A percentile compares a stretch with the other conserved stretches of the same genome.
phyloP scores from a whole-genome alignment of 2,797 vertebrate genomes.

The Chelonia mydas region DNA sequence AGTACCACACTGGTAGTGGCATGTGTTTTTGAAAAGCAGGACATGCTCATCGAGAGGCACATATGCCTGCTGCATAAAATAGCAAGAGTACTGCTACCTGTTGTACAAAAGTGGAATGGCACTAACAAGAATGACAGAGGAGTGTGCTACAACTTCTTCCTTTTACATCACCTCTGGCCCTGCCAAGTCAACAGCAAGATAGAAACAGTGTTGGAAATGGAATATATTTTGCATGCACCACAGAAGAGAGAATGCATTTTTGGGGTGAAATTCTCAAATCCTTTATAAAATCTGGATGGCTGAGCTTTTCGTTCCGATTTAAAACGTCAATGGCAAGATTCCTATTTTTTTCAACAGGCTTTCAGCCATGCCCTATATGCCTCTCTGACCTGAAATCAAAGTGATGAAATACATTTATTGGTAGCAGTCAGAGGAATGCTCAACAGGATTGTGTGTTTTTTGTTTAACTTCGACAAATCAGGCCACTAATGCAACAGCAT shows the following conservation, averaged over 20 bases:
- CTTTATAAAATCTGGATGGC: background rate
- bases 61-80: background rate
- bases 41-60: background rate
- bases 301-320: background rate
- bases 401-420: background rate
- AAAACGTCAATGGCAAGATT: background rate
- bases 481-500: background rate
- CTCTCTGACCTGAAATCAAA: background rate
- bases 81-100: background rate
- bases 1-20: background rate
- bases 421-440: background rate
- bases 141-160: background rate
- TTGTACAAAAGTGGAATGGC: background rate
- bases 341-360: background rate
- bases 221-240: background rate
- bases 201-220: background rate
- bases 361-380: background rate
- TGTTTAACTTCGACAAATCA: background rate
- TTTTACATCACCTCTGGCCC: background rate
- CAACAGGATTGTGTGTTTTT: background rate
- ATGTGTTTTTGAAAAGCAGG: background rate
- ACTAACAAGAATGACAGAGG: background rate
- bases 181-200: background rate
- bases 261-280: background rate
- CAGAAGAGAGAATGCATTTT: background rate